A percentile compares a stretch with the other conserved stretches of the same genome.
Conservation (phyloP, 2,113 vertebrate species). For the Catharus minimus region DNA sequence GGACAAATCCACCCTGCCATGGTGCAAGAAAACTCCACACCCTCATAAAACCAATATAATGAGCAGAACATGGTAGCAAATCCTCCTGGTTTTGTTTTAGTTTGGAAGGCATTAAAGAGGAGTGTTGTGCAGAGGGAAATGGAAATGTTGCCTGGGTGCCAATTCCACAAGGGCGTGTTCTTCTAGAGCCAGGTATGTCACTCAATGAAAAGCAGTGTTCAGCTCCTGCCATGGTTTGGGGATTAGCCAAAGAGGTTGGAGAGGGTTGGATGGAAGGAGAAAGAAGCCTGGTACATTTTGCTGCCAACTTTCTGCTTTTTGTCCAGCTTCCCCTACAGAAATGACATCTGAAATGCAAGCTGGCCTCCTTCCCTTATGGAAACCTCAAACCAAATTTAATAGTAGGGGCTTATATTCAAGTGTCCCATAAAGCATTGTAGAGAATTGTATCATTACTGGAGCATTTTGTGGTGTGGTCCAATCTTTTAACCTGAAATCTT, state of each 20-base stretch:
- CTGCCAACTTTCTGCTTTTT: slow-evolving; percentile 57
- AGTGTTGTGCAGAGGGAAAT: slow-evolving; percentile 24
- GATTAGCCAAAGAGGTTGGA: slow-evolving; percentile 43
- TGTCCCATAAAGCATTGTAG: slow-evolving; percentile 27
- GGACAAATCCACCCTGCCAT: slow-evolving; percentile 18
- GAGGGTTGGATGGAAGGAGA: slow-evolving; percentile 21
- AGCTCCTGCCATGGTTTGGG: slow-evolving; percentile 51
- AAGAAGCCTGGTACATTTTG: slow-evolving; percentile 34
- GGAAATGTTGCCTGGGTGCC: slow-evolving; percentile 39
- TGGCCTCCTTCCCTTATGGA: slow-evolving; percentile 17
- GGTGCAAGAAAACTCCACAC: slow-evolving; percentile 1
- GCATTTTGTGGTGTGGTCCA: slow-evolving; percentile 21
- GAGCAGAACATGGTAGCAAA: slow-evolving; percentile 27
- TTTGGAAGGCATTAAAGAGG: slow-evolving; percentile 45
- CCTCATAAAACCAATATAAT: slow-evolving; percentile 48
- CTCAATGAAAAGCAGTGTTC: slow-evolving; percentile 56
- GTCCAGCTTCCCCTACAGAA: slow-evolving; percentile 38
- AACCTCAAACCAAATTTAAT: slow-evolving; percentile 54
- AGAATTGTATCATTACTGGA: slow-evolving; percentile 22
- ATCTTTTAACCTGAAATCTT: slow-evolving; percentile 18
- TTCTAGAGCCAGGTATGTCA: slow-evolving; percentile 59
- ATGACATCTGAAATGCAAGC: slow-evolving; percentile 52
- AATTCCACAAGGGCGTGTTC: slow-evolving; percentile 55
- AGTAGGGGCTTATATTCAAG: slow-evolving; percentile 7
- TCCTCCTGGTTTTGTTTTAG: slow-evolving; percentile 42